Conservation (phyloP, 2,797 vertebrate species). For the Adelosebastes latens region DNA sequence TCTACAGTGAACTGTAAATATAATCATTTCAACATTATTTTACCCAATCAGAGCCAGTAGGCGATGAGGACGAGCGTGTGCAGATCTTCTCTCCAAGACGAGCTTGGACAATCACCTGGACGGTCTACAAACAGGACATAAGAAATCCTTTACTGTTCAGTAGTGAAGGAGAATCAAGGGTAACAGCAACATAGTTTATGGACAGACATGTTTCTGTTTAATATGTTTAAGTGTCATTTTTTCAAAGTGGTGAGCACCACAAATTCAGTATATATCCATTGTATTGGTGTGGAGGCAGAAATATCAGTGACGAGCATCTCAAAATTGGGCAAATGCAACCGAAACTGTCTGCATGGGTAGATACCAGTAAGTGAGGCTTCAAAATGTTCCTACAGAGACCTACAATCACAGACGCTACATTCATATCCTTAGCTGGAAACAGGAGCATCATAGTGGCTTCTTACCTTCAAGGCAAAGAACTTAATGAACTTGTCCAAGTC, state of each 20-base stretch:
- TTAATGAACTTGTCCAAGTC: constrained; percentile 99
- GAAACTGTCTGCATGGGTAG: not conserved
- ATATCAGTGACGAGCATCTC: not conserved
- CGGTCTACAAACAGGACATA: constrained; percentile 81
- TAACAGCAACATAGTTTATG: not conserved
- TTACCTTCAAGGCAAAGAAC: constrained; percentile 98
- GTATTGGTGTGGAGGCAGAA: too few species aligned
- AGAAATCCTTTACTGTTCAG: not conserved
- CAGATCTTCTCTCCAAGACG: constrained; percentile 97
- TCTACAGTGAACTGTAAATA: not conserved
- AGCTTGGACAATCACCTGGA: constrained; percentile 98
- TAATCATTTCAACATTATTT: constrained; percentile 27
- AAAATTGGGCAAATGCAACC: not conserved
- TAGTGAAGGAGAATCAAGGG: not conserved
- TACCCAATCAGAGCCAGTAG: constrained; percentile 99
- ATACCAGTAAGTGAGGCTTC: not conserved
- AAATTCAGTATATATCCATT: too few species aligned
- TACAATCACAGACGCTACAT: not conserved
- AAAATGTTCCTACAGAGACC: not conserved
- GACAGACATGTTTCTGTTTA: not conserved
- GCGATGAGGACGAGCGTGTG: constrained; percentile 95
- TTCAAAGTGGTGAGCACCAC: too few species aligned
- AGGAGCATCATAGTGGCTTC: rapidly evolving
- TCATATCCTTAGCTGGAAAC: not conserved
- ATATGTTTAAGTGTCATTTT: not conserved